Evolutionary conservation across 2,888 invertebrate species (phyloP), one percentile per base, ranked within the genome.

Genomic region (Apeira syringaria): DNA sequence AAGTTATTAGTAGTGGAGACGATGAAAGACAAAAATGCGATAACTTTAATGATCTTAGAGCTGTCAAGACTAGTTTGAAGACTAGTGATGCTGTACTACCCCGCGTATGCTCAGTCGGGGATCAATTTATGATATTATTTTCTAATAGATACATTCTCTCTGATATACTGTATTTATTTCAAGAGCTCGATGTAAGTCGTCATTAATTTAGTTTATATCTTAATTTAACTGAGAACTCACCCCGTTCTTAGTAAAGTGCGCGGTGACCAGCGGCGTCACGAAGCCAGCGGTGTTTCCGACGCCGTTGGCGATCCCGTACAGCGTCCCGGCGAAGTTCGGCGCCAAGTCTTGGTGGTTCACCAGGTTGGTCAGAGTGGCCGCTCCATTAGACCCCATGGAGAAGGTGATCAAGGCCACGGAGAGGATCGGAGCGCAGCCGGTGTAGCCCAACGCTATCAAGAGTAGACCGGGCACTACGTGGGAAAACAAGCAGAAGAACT

Each of bases 291-390:
- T 92, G 32, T 93, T 92, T 9, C 94, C 95, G 10, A 95, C 80
- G 33, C 94, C 94, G 59, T 95, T 95, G 26, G 94, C 94, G 1
- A 95, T 93, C 0, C 95, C 95, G 49, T 95, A 95, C 17, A 95
- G 64, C 0, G 94, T 93, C 1, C 94, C 95, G 0, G 95, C 95
- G 64, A 91, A 95, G 74, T 95, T 95, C 0, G 95, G 95, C 0
- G 95, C 94, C 47, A 95, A 76, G 74, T 95, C 95, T 68, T 95
- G 95, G 24, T 94, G 89, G 57, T 92, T 92, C 50, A 92, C 92
- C 51, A 93, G 71, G 64, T 93, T 93, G 1, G 92, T 91, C 7
- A 92, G 75, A 0, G 92, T 92, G 0, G 92, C 92, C 1, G 92
- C 92, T 0, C 93, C 93, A 52, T 93, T 93, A 8, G 93, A 92